Evolutionary conservation across 2,113 vertebrate genomes (phyloP).

Genomic region (Platysternon megacephalum): DNA sequence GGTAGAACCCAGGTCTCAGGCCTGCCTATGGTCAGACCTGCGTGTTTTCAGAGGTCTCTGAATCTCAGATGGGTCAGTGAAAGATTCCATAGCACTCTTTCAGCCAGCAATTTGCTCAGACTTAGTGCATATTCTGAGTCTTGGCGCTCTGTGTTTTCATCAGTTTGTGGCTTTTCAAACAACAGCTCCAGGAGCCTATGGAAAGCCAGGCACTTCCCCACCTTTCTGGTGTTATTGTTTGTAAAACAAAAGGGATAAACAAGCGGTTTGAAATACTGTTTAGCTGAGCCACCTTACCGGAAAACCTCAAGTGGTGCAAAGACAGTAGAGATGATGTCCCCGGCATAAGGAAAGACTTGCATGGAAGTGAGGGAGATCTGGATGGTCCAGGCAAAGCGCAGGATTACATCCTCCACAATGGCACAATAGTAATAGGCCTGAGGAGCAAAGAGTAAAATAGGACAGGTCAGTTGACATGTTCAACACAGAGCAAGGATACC

Average conservation of each 20-base stretch:
- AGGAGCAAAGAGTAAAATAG: conserved; percentile 17
- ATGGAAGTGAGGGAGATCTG: conserved; percentile 90
- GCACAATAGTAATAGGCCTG: conserved; percentile 99
- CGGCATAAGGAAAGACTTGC: conserved; percentile 79
- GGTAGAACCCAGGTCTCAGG: not conserved
- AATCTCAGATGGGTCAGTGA: not conserved
- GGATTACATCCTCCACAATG: conserved; percentile 94
- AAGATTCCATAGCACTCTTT: not conserved
- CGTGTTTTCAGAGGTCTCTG: not conserved
- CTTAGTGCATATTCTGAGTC: not conserved
- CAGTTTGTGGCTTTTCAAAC: fast-evolving
- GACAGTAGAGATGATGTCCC: conserved; percentile 91
- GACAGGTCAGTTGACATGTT: not conserved
- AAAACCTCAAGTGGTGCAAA: conserved; percentile 97
- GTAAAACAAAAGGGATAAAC: fast-evolving
- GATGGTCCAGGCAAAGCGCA: conserved; percentile 97
- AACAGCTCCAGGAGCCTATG: fast-evolving
- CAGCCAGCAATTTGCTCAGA: not conserved
- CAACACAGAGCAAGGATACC: not conserved
- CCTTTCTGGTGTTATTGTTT: fast-evolving
- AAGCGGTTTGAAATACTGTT: not conserved
- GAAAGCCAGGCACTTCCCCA: not conserved
- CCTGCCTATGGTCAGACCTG: not conserved
- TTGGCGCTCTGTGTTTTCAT: not conserved
- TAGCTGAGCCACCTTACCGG: conserved; percentile 81